Percentiles rank a stretch among this genome's conserved stretches.
These are phyloP conservation scores for Piprites chloris DNA, from an alignment of 2,113 vertebrate genomes.

Conservation along the genomic window DNA sequence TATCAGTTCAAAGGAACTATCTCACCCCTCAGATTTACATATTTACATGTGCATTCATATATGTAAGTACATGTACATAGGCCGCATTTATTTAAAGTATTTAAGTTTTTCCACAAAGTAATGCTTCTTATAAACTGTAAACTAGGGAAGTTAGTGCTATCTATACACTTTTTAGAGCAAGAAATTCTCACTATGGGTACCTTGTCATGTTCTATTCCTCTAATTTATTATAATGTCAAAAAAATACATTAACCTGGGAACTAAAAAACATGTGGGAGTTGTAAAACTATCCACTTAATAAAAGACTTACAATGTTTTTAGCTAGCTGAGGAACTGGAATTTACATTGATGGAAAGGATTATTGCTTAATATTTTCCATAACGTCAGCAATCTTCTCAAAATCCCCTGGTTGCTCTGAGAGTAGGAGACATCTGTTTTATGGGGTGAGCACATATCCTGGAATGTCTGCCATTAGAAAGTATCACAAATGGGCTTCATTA, in stretches of 20 bases:
- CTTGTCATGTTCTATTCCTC: neutral
- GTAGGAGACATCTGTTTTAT: constrained; percentile 23
- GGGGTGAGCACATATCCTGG: constrained; percentile 1
- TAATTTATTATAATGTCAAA: neutral
- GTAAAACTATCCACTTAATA: constrained; percentile 43
- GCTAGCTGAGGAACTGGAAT: constrained; percentile 33
- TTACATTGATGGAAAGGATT: constrained; percentile 32
- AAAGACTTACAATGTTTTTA: constrained; percentile 41
- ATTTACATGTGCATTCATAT: neutral
- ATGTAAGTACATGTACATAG: accelerated
- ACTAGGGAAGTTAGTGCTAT: neutral
- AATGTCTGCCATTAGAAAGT: neutral
- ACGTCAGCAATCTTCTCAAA: constrained; percentile 14
- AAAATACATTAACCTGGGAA: constrained; percentile 31
- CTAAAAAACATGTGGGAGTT: neutral
- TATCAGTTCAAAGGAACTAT: neutral
- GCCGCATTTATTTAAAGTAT: neutral
- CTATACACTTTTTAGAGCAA: neutral
- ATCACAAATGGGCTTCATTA: neutral
- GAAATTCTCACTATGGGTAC: neutral
- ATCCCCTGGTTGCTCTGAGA: neutral
- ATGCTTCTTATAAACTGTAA: neutral
- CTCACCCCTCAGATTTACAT: neutral
- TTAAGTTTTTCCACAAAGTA: neutral
- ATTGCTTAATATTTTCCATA: constrained; percentile 53